Conservation (phyloP, 2,113 vertebrate species). For the Pterocles gutturalis region DNA sequence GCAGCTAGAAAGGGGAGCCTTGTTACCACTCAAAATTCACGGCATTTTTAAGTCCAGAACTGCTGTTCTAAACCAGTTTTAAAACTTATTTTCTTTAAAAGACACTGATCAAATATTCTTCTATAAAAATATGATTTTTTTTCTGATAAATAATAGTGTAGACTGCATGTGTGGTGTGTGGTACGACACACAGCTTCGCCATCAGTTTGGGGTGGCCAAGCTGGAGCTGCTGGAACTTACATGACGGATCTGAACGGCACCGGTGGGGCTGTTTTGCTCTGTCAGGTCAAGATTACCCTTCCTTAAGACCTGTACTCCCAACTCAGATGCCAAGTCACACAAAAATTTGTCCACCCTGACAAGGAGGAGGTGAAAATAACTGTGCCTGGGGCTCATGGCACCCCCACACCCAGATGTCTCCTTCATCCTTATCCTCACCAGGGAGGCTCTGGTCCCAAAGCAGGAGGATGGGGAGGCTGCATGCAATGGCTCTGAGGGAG, state of each 20-base stretch:
- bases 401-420: not conserved
- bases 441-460: not conserved
- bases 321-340: not conserved
- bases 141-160: not conserved
- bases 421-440: not conserved
- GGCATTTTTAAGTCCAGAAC: not conserved
- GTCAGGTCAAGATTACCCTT: not conserved
- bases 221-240: not conserved
- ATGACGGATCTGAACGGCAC: not conserved
- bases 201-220: not conserved
- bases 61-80: not conserved
- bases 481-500: accelerated
- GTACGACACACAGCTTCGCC: not conserved
- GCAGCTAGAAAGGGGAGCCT: not conserved
- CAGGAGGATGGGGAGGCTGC: not conserved
- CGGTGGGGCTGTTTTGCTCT: not conserved
- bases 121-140: not conserved
- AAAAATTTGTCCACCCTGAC: not conserved
- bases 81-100: not conserved
- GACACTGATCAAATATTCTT: not conserved
- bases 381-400: not conserved
- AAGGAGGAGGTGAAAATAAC: not conserved
- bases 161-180: accelerated
- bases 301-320: not conserved
- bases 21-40: not conserved